Base-by-base conservation (phyloP, 2,888 invertebrate genomes). In the Rotaria magnacalcarata region DNA sequence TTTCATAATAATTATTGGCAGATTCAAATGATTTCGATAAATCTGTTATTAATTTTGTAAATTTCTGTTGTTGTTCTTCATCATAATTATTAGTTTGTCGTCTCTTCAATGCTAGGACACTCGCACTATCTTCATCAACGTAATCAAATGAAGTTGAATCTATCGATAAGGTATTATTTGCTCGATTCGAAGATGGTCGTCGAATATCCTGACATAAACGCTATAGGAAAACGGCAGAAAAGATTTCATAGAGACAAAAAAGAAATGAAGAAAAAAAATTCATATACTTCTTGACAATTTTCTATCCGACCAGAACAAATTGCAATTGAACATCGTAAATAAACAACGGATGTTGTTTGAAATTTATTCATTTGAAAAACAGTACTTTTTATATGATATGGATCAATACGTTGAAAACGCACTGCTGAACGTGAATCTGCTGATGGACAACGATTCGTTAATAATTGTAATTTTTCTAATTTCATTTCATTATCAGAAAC, bases 351-450 rank as follows among this genome's bases (percentile, higher is more conserved):
- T 47, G 80, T 80, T 80, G 80, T 47, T 80, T 80, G 47, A 80
- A 80, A 80, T 47, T 47, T 80, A 80, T n/a, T n/a, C 11, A 47
- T 24, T 80, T 47, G 43, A 80, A 80, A 80, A n/a, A 80, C 34
- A 8, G 80, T 80, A 80, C 80, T 80, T n/a, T 80, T 80, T 10
- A 80, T n/a, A 80, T 80, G 80, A 47, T 80, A 47, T 24, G 80
- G 80, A 80, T 80, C 80, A n/a, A 80, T 43, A n/a, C 80, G 80
- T 80, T 80, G 80, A 47, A 80, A 80, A n/a, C 80, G 47, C n/a
- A 80, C 8, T 16, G 80, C 14, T n/a, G 47, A 80, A 80, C 80
- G 80, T 34, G 67, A 67, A 43, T 80, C 80, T 47, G 14, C 5
- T 47, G 80, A 47, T 80, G 80, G 80, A n/a, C 80, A 80, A 11